Conservation (phyloP, 2,888 invertebrate species). For the Tetranychus piercei region DNA sequence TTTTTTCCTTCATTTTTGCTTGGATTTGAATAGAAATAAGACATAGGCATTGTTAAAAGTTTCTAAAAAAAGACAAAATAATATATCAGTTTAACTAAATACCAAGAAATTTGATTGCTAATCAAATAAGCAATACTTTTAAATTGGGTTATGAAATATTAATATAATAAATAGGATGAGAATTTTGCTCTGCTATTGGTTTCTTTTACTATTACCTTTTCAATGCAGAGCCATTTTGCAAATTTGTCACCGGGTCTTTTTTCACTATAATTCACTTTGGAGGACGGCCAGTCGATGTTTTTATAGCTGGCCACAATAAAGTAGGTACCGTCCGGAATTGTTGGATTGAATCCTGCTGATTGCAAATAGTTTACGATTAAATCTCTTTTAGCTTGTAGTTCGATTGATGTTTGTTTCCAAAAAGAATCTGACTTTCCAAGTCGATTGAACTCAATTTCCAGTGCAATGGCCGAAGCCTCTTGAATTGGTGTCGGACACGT, state of each 20-base stretch:
- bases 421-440: conserved; percentile 58
- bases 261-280: not conserved
- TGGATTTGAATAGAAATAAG: conserved; percentile 65
- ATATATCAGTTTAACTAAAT: not conserved
- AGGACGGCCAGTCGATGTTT: conserved; percentile 22
- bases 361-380: conserved; percentile 51
- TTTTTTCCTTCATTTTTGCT: conserved; percentile 65
- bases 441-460: conserved; percentile 61
- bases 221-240: conserved; percentile 84
- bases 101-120: too few species aligned
- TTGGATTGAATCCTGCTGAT: conserved; percentile 70
- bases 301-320: conserved; percentile 85
- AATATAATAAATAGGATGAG: too few species aligned
- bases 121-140: too few species aligned
- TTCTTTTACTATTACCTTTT: conserved; percentile 44
- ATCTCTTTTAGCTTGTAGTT: conserved; percentile 53
- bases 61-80: conserved; percentile 35
- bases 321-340: conserved; percentile 86
- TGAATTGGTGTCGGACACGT: conserved; percentile 69
- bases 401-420: conserved; percentile 52
- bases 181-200: too few species aligned
- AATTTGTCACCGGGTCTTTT: conserved; percentile 49
- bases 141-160: too few species aligned
- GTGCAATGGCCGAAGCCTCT: conserved; percentile 75
- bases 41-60: conserved; percentile 76